Conservation (phyloP, 1,140 invertebrate species). For the Schlechtendalia chinensis region DNA sequence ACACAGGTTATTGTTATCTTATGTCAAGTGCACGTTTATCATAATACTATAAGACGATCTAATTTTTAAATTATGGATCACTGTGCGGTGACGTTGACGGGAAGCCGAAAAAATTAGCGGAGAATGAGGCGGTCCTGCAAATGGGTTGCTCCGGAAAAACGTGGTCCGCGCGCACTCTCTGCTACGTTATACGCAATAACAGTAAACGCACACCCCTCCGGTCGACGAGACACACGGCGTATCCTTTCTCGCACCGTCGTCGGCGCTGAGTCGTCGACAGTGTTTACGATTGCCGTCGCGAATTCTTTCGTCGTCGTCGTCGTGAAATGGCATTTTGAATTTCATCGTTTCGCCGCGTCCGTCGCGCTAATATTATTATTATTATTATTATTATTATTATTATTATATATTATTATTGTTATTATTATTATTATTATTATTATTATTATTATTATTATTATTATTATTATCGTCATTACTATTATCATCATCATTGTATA, state of each 20-base stretch:
- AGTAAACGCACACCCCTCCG: constrained; percentile 28
- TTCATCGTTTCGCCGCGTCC: neutral
- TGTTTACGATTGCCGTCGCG: constrained; percentile 6
- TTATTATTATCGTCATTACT: no score
- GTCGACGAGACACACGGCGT: constrained; percentile 8
- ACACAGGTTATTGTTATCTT: no score
- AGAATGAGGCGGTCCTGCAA: neutral
- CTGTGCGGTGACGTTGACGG: no score
- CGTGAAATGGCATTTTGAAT: neutral
- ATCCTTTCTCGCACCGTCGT: neutral
- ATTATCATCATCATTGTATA: neutral
- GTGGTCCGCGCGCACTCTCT: constrained; percentile 18
- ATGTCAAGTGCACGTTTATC: no score
- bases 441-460: no score
- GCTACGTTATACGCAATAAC: neutral
- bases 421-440: no score
- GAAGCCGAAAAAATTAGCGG: no score
- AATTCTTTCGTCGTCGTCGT: neutral
- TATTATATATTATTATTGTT: no score
- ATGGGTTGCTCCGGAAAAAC: constrained; percentile 26
- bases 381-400: no score
- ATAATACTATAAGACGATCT: no score
- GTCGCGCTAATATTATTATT: neutral
- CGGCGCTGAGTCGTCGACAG: constrained; percentile 9
- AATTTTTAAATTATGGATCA: no score